A percentile compares a stretch with the other conserved stretches of the same genome.
phyloP scores from a whole-genome alignment of 1,140 invertebrate genomes.

The Platorchestia sp. region DNA sequence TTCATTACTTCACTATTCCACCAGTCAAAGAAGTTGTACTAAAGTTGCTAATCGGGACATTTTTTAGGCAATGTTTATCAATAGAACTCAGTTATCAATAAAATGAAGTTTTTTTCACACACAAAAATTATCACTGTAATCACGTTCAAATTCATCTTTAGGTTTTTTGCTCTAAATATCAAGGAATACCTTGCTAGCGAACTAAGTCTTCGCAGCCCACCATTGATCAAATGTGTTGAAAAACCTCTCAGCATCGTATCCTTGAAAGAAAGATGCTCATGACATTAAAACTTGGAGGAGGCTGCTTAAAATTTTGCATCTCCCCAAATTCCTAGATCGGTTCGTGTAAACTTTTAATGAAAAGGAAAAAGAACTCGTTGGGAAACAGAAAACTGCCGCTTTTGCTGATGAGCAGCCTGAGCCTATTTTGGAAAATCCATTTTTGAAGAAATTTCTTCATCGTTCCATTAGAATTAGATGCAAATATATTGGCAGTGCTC shows the following conservation, averaged over 20 bases:
- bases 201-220: background rate
- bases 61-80: background rate
- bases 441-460: background rate
- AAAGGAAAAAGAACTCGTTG: background rate
- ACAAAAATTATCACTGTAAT: background rate
- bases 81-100: background rate
- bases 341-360: slow-evolving; percentile 36
- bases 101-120: background rate
- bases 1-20: too few species aligned
- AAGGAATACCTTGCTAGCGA: background rate
- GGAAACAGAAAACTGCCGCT: background rate
- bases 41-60: too few species aligned
- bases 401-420: background rate
- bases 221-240: background rate
- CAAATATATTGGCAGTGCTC: background rate
- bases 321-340: slow-evolving; percentile 33
- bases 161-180: too few species aligned
- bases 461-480: background rate
- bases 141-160: too few species aligned
- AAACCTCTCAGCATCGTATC: background rate
- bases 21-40: too few species aligned
- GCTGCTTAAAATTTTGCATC: slow-evolving; percentile 10
- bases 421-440: background rate
- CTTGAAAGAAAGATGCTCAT: background rate
- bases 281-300: slow-evolving; percentile 6